Evolutionary conservation across 2,113 vertebrate genomes (phyloP).

Genomic region (Meles meles): DNA sequence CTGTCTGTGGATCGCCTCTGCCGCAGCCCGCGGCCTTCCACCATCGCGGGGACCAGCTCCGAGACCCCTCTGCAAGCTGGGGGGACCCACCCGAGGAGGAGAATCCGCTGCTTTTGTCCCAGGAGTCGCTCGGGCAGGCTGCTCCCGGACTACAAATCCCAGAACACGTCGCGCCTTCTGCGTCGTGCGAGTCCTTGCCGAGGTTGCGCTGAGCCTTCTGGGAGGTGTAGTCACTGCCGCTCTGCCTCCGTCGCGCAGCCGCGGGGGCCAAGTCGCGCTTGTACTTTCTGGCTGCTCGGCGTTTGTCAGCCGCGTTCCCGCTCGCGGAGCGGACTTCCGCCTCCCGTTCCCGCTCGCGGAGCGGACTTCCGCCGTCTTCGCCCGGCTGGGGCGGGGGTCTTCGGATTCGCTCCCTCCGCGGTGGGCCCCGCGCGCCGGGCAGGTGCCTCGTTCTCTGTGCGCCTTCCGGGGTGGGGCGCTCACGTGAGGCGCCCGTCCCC

Average conservation of each 20-base stretch:
- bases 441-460: neutral
- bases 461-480: neutral
- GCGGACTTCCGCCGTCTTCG: neutral
- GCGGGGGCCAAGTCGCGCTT: too few species aligned
- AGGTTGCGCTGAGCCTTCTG: neutral
- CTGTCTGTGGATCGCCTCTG: neutral
- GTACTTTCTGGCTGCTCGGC: neutral
- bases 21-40: neutral
- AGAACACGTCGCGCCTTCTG: neutral
- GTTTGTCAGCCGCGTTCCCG: neutral
- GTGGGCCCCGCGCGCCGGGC: neutral
- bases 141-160: neutral
- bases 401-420: neutral
- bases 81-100: neutral
- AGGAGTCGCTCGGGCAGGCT: neutral
- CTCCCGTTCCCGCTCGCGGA: neutral
- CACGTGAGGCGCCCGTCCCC: too few species aligned
- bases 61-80: neutral
- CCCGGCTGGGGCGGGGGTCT: too few species aligned
- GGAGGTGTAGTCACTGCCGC: neutral
- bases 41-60: neutral
- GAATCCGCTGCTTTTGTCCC: neutral
- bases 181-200: neutral
- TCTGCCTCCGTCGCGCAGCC: fast-evolving
- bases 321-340: neutral